Conservation (phyloP, 2,113 vertebrate species). For the Numida meleagris region DNA sequence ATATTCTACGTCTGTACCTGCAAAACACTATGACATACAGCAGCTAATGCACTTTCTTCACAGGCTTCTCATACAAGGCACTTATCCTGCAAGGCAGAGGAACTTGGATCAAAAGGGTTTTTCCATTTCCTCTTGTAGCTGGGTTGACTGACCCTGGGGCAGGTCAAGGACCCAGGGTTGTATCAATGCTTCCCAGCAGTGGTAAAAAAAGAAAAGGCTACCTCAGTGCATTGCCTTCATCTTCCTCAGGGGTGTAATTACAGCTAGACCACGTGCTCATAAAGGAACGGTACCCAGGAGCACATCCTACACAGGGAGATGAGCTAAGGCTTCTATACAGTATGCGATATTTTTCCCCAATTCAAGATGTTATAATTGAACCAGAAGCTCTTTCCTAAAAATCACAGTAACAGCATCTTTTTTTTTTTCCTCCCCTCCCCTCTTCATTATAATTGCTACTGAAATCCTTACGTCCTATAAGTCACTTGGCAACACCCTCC, state of each 20-base stretch:
- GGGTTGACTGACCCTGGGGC: background rate
- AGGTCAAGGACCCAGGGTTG: background rate
- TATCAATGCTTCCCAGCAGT: background rate
- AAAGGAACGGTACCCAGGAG: background rate
- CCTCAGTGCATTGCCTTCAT: background rate
- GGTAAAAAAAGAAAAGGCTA: background rate
- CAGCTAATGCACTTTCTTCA: background rate
- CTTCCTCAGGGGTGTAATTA: background rate
- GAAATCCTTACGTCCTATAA: background rate
- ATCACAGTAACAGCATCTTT: background rate
- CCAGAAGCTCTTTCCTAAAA: background rate
- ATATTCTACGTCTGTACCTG: background rate
- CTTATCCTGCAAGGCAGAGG: background rate
- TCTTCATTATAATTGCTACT: background rate
- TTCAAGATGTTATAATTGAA: background rate
- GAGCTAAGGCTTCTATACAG: background rate
- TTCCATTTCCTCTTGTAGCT: background rate
- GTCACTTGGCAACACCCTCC: background rate
- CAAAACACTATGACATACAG: background rate
- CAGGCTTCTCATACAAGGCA: background rate
- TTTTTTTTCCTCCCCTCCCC: too few relatives aligned
- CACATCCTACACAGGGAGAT: background rate
- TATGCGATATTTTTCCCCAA: background rate
- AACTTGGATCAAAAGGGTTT: background rate
- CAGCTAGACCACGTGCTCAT: accelerated